Conservation (phyloP, 2,888 invertebrate species). For the Sepioteuthis lessoniana region DNA sequence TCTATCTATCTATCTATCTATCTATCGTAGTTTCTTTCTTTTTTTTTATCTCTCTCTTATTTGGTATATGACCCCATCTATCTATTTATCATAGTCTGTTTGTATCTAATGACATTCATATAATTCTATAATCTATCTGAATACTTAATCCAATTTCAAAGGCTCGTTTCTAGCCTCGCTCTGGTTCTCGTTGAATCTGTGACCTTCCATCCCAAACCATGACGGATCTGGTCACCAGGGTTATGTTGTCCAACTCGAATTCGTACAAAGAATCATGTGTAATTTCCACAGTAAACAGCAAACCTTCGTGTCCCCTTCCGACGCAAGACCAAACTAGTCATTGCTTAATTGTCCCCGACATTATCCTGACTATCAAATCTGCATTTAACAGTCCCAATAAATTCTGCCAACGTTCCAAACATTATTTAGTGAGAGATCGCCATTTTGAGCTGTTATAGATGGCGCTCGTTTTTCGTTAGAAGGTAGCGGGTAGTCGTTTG, state of each 20-base stretch:
- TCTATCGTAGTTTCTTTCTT: too few species aligned
- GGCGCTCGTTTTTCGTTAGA: neutral
- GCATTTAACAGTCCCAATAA: neutral
- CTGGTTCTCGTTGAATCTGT: neutral
- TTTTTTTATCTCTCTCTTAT: too few species aligned
- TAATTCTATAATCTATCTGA: neutral
- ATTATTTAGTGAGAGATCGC: neutral
- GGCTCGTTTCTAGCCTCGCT: neutral
- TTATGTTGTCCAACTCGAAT: too few species aligned
- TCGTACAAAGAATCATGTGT: neutral
- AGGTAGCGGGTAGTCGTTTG: neutral
- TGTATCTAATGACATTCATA: neutral
- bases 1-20: neutral
- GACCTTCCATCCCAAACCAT: neutral
- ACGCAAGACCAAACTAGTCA: neutral
- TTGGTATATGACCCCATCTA: too few species aligned
- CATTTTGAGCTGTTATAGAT: neutral
- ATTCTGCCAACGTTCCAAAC: neutral
- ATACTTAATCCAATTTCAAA: neutral
- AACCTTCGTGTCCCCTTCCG: neutral
- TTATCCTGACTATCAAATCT: conserved; percentile 8
- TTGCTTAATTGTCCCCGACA: neutral
- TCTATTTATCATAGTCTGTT: neutral
- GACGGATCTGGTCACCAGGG: neutral
- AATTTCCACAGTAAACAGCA: neutral